Evolutionary conservation across 2,888 invertebrate species (phyloP), one percentile per base, ranked within the genome.

Genomic region (Furcula furcula): DNA sequence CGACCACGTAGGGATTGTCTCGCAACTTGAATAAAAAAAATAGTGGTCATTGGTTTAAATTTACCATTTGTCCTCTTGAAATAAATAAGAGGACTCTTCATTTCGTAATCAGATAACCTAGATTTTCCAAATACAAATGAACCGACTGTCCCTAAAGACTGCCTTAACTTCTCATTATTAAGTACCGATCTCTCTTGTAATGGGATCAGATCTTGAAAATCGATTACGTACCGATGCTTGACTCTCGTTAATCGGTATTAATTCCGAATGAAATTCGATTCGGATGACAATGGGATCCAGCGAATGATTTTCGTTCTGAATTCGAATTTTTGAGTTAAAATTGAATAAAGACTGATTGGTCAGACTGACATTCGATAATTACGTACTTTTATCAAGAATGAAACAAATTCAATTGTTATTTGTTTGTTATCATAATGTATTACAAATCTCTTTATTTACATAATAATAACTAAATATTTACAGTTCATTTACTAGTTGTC

Each of bases 211-310:
- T 12, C 26, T 14, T 7, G 7, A 11, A 9, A 26, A 14, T 7
- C 14, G 26, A 26, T 26, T 14, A 26, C 26, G 9, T 26, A n/a
- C n/a, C 26, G 26, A 14, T 26, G 14, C 26, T 26, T 26, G 14
- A 14, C 26, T 26, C 26, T 3, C 13, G 10, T 14, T 26, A 14
- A 14, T 14, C 26, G 14, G 14, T 26, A 20, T 20, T 20, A 9
- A 25, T 26, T 26, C 13, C 26, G 26, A 26, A 26, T 26, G 14
- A 14, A 26, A 26, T 26, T 26, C 14, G 26, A 26, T n/a, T 26
- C 14, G 14, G 6, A 14, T 7, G 26, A 12, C 12, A 23, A 23
- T 23, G 26, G 9, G 9, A 4, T 14, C 0, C 14, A 9, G 14
- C n/a, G 26, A 14, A 14, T 12, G 26, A 26, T 26, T 26, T 14